Base-by-base conservation (phyloP, 2,888 invertebrate genomes). In the Thecocarcelia acutangulata region DNA sequence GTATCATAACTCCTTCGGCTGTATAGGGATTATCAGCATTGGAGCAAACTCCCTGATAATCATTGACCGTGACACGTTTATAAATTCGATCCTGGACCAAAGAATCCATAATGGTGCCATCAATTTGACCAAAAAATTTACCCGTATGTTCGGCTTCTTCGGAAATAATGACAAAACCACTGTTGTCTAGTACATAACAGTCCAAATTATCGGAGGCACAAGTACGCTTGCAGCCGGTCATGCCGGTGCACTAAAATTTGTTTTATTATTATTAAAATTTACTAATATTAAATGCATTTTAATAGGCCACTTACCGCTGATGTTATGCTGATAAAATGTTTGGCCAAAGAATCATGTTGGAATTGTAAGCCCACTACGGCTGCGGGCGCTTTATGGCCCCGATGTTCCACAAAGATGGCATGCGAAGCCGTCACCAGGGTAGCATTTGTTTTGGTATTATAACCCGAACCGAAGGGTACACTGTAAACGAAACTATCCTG, bases 51-150 rank as follows among this genome's bases (percentile, higher is more conserved):
- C 97, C 97, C 90, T 97, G 97, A 88, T 97, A 97, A 88, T 97
- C 97, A 85, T 95, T 95, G 0, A 97, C 95, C 0, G 95, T 94
- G 1, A 97, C 94, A 89, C 96, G 95, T 87, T 96, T 96, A 90
- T 97, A 97, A 87, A 97, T 97, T 83, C 95, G 93, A 87, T 97
- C 97, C 88, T 97, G 96, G 0, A 97, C 97, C 68, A 97, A 91
- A 0, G 97, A 96, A 90, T 97, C 97, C 97, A 97, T 97, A 81
- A 97, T 97, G 13, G 97, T 97, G 19, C 97, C 97, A 89, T 98
- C 97, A 50, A 97, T 95, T 91, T 97, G 97, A 0, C 98, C 98
- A 87, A 98, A 98, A 91, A 98, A 98, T 87, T 95, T 93, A 1
- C 98, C 98, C 1, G 97, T 97, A 87, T 97, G 96, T 50, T 96